A percentile compares a stretch with the other conserved stretches of the same genome.
Evolutionary conservation across 2,113 vertebrate genomes (phyloP).

Genomic region (Probosciger aterrimus): DNA sequence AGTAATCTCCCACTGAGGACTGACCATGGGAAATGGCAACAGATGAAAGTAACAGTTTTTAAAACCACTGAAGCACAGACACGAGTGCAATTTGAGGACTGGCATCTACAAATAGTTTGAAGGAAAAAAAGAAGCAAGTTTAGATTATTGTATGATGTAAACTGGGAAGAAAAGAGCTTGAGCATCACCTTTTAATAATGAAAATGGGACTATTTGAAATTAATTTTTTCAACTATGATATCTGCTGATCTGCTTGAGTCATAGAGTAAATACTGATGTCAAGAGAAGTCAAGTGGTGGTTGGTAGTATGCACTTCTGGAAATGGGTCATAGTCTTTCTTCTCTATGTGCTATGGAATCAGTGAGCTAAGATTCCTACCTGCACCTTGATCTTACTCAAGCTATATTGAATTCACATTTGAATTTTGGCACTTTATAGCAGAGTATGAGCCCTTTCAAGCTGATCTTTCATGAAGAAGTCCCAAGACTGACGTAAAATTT

Average conservation of each 20-base stretch:
- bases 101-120: background rate
- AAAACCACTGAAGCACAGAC: constrained; percentile 53
- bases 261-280: background rate
- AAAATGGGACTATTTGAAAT: background rate
- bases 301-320: background rate
- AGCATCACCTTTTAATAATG: background rate
- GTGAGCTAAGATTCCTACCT: background rate
- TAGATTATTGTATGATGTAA: background rate
- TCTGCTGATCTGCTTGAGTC: background rate
- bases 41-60: constrained; percentile 54
- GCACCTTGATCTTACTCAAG: background rate
- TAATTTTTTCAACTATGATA: background rate
- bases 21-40: constrained; percentile 60
- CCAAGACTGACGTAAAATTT: background rate
- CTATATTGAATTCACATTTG: background rate
- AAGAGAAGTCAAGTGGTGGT: background rate
- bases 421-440: background rate
- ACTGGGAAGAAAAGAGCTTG: background rate
- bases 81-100: constrained; percentile 26
- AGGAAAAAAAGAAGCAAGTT: background rate
- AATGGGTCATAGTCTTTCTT: background rate
- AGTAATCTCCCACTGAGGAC: constrained; percentile 59
- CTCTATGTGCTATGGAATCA: background rate
- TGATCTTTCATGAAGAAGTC: background rate
- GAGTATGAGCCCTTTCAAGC: background rate